Evolutionary conservation across 2,113 vertebrate genomes (phyloP), one percentile per base, ranked within the genome.

Genomic region (Ia io): DNA sequence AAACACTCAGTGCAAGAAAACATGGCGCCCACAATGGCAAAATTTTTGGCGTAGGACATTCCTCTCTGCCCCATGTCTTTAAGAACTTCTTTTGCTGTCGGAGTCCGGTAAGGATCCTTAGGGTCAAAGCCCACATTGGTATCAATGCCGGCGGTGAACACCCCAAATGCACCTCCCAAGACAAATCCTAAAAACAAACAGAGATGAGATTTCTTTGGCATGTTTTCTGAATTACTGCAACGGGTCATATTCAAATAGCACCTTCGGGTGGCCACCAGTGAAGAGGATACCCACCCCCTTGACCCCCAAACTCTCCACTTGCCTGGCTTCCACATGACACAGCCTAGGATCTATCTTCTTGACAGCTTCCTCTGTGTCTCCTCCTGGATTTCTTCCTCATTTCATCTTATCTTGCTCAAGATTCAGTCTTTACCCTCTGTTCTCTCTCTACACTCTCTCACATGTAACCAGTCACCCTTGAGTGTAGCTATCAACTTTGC

Each of bases 31-130:
- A 99, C 99, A 0, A 99, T 99, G 93, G 99, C 99, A 0, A 99
- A 99, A 98, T 99, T 99, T 97, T 99, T 99, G 84, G 99, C 99
- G 0, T 99, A 99, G 18, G 99, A 99, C 98, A 99, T 99, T 92
- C 99, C 99, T 96, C 99, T 98, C 97, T 99, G 99, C 0, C 99
- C 99, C 99, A 99, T 99, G 95, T 99, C 99, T 98, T 98, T 99
- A n/a, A 99, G 98, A 67, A 99, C 99, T 95, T 99, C 99, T 91
- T 97, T 98, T 1, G 99, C 99, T 0, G 99, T 99, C 0, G 99
- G 99, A 0, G 99, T 99, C 40, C 98, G 99, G 76, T 99, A 97
- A 0, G 99, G 99, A 96, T 99, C 99, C 98, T 99, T 99, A 51
- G 99, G 99, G 97, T 99, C 99, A 61, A 99, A 99, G 56, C 99